Percentiles rank a stretch among this genome's conserved stretches.
phyloP scores from a whole-genome alignment of 1,140 invertebrate genomes.

The Formica selysi region DNA sequence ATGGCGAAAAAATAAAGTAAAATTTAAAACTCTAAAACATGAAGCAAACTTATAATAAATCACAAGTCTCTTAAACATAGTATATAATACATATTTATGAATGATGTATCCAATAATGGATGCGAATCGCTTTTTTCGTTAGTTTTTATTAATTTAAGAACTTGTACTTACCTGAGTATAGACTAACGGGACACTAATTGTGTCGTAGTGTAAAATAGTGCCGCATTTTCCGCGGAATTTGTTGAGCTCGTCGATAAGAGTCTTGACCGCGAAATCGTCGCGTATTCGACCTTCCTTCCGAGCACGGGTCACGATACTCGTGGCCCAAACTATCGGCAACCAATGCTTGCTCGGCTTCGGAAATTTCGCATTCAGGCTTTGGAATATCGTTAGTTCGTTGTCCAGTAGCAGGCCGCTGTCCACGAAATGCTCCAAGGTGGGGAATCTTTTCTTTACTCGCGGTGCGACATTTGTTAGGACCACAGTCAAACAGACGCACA shows the following conservation, averaged over 20 bases:
- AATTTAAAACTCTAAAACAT: not conserved
- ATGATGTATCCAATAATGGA: not conserved
- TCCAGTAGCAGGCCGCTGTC: constrained; percentile 95
- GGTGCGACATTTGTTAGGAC: constrained; percentile 94
- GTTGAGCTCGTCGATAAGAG: constrained; percentile 95
- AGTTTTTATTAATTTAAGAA: not conserved
- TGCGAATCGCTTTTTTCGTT: not conserved
- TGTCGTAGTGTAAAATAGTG: constrained; percentile 94
- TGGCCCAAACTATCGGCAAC: constrained; percentile 97
- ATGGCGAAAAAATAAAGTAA: constrained; percentile 67
- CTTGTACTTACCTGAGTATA: constrained; percentile 91
- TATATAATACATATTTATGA: not conserved
- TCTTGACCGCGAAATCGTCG: constrained; percentile 97
- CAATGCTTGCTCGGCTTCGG: constrained; percentile 96
- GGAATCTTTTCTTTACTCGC: constrained; percentile 96
- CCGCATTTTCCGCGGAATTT: constrained; percentile 95
- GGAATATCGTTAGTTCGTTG: constrained; percentile 94
- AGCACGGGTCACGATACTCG: constrained; percentile 94
- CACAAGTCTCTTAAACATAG: not conserved
- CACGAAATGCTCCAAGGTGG: constrained; percentile 94
- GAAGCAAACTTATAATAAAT: not conserved
- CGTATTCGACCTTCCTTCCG: constrained; percentile 96
- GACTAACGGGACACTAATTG: constrained; percentile 96
- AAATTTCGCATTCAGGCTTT: constrained; percentile 93
- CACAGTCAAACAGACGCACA: constrained; percentile 94